Evolutionary conservation across 2,888 invertebrate genomes (phyloP), one percentile per base, ranked within the genome.

Genomic region (Drosophila meridiana): DNA sequence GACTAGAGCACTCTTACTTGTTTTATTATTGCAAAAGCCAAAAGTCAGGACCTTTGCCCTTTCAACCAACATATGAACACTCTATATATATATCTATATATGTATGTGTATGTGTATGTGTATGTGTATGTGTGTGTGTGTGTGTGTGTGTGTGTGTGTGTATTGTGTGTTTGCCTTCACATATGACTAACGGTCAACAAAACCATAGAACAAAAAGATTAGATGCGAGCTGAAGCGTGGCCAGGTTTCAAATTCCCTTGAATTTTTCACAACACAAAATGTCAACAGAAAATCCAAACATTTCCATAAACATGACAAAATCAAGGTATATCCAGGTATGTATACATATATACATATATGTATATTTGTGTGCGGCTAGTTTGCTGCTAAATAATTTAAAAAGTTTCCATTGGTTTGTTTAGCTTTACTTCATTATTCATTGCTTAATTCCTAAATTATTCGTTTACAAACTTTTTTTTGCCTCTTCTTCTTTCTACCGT

Each of bases 151-250:
- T 71, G 30, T 53, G 43, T 58, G 50, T 52, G 9, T 32, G n/a
- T 32, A 9, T n/a, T 32, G 32, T 36, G 38, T 59, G 52, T 57
- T 36, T 60, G 45, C 28, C 45, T 47, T 43, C 45, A 53, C 65
- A 65, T 65, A 76, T 82, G 83, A 74, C 77, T 80, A 85, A 82
- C 74, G 65, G 36, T 57, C 71, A 63, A 58, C 42, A 32, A 64
- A 79, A 60, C 50, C 69, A 61, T 56, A 59, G 57, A 64, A 69
- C 47, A 45, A 67, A 60, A 60, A 55, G 67, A 76, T 79, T 73
- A 64, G 43, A 69, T 47, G 47, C 48, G 60, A 62, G 60, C 34
- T 70, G 53, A 63, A 55, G 57, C 62, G 57, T 50, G 57, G 42
- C 62, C 61, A 57, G 59, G 53, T 67, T 60, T 62, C 69, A 60